Evolutionary conservation across 2,113 vertebrate species (phyloP).

Genomic region (Sakesphorus luctuosus): DNA sequence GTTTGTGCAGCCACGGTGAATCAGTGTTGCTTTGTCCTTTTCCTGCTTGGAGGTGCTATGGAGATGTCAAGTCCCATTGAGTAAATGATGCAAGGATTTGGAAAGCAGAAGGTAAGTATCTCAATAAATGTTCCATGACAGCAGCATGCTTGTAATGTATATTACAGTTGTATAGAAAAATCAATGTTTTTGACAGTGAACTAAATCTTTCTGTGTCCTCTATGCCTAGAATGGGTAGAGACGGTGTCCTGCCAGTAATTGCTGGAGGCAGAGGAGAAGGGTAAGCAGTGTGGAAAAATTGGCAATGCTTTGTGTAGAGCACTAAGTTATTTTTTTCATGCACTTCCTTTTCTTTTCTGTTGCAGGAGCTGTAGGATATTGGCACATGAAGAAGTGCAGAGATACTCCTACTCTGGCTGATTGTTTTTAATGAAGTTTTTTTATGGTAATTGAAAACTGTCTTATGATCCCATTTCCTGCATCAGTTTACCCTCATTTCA

Average conservation of each 20-base stretch:
- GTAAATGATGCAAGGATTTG: not conserved
- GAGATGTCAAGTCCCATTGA: not conserved
- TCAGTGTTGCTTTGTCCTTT: not conserved
- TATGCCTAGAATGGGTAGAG: slow-evolving; percentile 38
- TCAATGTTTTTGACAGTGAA: slow-evolving; percentile 3
- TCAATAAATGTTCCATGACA: not conserved
- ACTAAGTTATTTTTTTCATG: slow-evolving; percentile 2
- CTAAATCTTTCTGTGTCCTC: slow-evolving; percentile 55
- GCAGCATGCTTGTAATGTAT: not conserved
- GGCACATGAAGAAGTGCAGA: not conserved
- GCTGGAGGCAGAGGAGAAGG: slow-evolving; percentile 15
- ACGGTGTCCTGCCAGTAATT: not conserved
- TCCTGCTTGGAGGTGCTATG: not conserved
- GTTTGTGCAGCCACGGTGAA: not conserved
- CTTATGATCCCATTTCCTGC: not conserved
- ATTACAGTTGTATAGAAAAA: not conserved
- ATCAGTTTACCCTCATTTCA: not conserved
- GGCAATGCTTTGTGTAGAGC: accelerated
- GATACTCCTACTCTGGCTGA: not conserved
- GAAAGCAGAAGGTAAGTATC: slow-evolving; percentile 19
- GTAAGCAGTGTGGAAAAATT: slow-evolving; percentile 42
- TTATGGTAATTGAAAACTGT: not conserved
- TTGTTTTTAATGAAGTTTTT: slow-evolving; percentile 16
- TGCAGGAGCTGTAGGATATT: slow-evolving; percentile 23
- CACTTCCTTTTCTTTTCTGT: slow-evolving; percentile 38